Conservation (phyloP, 2,797 vertebrate genomes). For the Orestias chungarensis region DNA sequence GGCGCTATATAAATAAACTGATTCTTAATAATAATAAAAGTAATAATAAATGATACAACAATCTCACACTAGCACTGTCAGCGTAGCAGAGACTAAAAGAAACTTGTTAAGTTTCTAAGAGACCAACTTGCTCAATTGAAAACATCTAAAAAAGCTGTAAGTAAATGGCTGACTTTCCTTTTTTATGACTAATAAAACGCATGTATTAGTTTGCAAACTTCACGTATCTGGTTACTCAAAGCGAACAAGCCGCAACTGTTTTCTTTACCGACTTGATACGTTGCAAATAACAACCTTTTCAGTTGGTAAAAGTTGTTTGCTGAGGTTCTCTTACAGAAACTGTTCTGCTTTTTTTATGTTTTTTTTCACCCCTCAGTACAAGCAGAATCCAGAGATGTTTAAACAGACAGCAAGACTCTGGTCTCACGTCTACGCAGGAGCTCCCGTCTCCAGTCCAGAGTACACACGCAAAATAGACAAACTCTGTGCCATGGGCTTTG, state of each 20-base stretch:
- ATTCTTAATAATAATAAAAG: too few species aligned
- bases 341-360: conserved; percentile 1
- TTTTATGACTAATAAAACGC: not conserved
- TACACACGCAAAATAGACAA: conserved; percentile 99
- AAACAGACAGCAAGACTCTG: conserved; percentile 98
- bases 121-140: too few species aligned
- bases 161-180: not conserved
- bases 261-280: not conserved
- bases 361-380: conserved; percentile 82
- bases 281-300: not conserved
- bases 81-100: too few species aligned
- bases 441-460: conserved; percentile 95
- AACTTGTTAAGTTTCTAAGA: too few species aligned
- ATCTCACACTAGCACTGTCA: too few species aligned
- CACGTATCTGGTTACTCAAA: not conserved
- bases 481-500: conserved; percentile 99
- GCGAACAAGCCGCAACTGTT: not conserved
- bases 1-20: too few species aligned
- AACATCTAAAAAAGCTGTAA: too few species aligned
- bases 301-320: not conserved
- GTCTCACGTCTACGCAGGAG: conserved; percentile 97
- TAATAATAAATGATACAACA: too few species aligned
- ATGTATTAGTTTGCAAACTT: conserved; percentile 6
- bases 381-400: conserved; percentile 99
- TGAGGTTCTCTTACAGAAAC: conserved; percentile 4